These are phyloP conservation scores for Glossosoma conforme DNA, from an alignment of 1,140 invertebrate species.

Conservation along the genomic window DNA sequence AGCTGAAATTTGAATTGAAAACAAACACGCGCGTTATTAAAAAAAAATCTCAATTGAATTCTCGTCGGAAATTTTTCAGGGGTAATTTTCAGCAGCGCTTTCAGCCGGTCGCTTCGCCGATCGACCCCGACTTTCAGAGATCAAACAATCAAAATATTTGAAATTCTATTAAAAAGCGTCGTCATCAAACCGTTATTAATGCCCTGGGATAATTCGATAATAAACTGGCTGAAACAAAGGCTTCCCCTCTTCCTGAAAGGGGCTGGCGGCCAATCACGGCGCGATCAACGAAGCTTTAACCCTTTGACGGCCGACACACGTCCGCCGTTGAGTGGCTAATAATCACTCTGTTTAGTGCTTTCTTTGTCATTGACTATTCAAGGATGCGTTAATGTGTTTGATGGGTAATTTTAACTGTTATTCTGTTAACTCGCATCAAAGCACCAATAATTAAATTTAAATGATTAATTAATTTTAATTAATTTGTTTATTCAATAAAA, in stretches of 20 bases:
- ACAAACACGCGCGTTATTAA: too few relatives aligned
- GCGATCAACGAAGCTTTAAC: not conserved
- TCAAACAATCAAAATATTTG: conserved; percentile 12
- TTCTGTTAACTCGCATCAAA: too few relatives aligned
- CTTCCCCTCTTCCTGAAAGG: not conserved
- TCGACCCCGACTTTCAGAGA: conserved; percentile 12
- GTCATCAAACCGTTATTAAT: conserved; percentile 21
- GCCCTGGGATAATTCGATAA: conserved; percentile 16
- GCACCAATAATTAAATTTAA: too few relatives aligned
- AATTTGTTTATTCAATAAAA: too few relatives aligned
- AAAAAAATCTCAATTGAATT: too few relatives aligned
- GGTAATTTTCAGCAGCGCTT: too few relatives aligned
- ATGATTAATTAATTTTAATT: too few relatives aligned
- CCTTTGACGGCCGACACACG: not conserved
- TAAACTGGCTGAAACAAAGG: conserved; percentile 11
- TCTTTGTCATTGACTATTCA: not conserved
- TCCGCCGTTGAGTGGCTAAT: not conserved
- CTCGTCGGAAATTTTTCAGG: too few relatives aligned
- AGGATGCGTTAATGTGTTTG: too few relatives aligned
- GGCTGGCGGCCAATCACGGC: not conserved
- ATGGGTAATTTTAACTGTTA: too few relatives aligned
- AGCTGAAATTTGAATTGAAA: too few relatives aligned
- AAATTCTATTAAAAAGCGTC: conserved; percentile 18
- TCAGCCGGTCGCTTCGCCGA: too few relatives aligned
- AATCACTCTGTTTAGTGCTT: not conserved